A percentile compares a stretch with the other conserved stretches of the same genome.
Evolutionary conservation across 1,140 invertebrate genomes (phyloP).

Genomic region (Micrasema longulum): DNA sequence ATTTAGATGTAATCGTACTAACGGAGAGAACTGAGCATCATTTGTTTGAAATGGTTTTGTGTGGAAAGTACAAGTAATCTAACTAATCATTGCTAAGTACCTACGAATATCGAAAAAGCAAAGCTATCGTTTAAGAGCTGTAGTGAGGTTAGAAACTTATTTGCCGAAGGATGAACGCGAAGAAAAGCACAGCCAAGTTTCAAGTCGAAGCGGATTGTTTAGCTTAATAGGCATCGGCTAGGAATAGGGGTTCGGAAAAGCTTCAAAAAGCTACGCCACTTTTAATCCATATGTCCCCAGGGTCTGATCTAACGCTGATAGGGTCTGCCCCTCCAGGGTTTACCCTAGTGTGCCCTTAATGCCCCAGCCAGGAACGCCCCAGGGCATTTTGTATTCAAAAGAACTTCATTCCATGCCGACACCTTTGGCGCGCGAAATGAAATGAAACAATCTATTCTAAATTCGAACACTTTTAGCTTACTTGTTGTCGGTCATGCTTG

Average conservation of each 20-base stretch:
- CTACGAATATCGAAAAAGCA: too few species aligned
- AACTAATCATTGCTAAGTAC: too few species aligned
- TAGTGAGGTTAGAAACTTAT: neutral
- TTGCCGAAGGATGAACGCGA: neutral
- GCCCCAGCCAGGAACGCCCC: constrained; percentile 45
- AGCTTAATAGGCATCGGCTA: constrained; percentile 51
- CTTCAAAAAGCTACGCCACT: constrained; percentile 55
- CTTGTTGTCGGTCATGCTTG: constrained; percentile 48
- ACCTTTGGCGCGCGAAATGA: constrained; percentile 54
- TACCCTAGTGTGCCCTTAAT: constrained; percentile 43
- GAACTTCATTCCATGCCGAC: constrained; percentile 55
- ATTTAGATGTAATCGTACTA: too few species aligned
- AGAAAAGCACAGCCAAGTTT: constrained; percentile 20
- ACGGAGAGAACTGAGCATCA: too few species aligned
- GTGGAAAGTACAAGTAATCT: too few species aligned
- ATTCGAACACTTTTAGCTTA: constrained; percentile 48
- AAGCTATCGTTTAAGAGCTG: too few species aligned
- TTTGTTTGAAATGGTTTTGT: too few species aligned
- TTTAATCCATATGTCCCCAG: constrained; percentile 56
- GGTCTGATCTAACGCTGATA: constrained; percentile 55
- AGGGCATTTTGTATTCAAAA: constrained; percentile 54
- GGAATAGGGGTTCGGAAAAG: constrained; percentile 38
- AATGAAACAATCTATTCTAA: constrained; percentile 56
- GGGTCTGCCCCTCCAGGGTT: constrained; percentile 44
- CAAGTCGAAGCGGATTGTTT: constrained; percentile 44